phyloP scores from a whole-genome alignment of 2,113 vertebrate genomes.

The Antidorcas marsupialis region DNA sequence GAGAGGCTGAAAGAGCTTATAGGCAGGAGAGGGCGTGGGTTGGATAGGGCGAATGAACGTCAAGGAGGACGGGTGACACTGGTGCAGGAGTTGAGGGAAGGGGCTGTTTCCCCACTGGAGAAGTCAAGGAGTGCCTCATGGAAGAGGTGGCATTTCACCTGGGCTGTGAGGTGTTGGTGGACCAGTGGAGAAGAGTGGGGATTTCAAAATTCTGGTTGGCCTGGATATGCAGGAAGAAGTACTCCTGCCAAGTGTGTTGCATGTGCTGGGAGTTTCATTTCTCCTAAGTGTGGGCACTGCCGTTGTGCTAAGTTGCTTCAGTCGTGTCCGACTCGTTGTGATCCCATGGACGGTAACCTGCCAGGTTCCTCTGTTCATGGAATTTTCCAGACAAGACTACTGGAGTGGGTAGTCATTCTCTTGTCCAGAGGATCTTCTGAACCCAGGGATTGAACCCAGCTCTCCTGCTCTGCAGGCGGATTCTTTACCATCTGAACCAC shows the following conservation, averaged over 20 bases:
- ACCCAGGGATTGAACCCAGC: not conserved
- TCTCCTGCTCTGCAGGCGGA: not conserved
- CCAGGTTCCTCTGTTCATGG: not conserved
- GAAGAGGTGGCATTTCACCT: not conserved
- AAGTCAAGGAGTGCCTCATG: fast-evolving
- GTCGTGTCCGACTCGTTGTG: fast-evolving
- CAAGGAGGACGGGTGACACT: not conserved
- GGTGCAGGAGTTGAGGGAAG: too few species aligned
- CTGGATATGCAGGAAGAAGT: not conserved
- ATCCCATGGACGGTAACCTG: not conserved
- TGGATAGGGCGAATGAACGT: not conserved
- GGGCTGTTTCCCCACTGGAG: not conserved
- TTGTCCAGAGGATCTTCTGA: not conserved
- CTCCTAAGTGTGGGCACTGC: not conserved
- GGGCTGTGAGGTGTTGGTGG: not conserved
- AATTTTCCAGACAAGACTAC: not conserved
- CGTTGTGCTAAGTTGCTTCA: fast-evolving
- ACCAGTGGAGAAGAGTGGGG: not conserved
- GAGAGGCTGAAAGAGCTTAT: not conserved
- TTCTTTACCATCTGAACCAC: not conserved
- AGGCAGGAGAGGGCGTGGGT: not conserved
- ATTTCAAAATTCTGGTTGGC: not conserved
- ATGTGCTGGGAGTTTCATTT: not conserved
- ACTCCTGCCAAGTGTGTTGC: too few species aligned
- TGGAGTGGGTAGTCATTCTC: not conserved